A percentile compares a stretch with the other conserved stretches of the same genome.
phyloP scores from a whole-genome alignment of 2,888 invertebrate genomes.

The Trisateles emortualis region DNA sequence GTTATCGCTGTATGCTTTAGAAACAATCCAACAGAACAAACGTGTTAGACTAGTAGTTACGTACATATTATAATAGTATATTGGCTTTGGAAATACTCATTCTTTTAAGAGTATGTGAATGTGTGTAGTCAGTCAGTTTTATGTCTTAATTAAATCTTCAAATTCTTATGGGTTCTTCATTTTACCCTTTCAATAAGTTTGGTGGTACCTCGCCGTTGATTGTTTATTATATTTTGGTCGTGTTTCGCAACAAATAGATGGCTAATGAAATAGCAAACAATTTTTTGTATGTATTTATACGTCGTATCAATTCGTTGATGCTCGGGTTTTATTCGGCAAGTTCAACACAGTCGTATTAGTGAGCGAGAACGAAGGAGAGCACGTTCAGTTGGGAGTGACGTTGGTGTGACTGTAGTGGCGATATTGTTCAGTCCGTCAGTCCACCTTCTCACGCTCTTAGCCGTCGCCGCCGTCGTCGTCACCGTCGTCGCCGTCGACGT shows the following conservation, averaged over 20 bases:
- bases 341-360: slow-evolving; percentile 64
- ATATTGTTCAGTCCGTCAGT: slow-evolving; percentile 68
- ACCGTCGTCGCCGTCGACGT: slow-evolving; percentile 53
- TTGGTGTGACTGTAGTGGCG: slow-evolving; percentile 76
- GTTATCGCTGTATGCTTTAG: slow-evolving; percentile 6
- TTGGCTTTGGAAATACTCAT: not conserved
- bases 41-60: not conserved
- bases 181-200: slow-evolving; percentile 18
- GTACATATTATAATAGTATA: not conserved
- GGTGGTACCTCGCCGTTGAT: slow-evolving; percentile 27
- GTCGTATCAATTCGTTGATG: slow-evolving; percentile 67
- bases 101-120: not conserved
- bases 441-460: slow-evolving; percentile 60
- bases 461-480: slow-evolving; percentile 52
- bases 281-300: slow-evolving; percentile 59
- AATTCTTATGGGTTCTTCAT: not conserved
- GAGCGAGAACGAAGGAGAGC: slow-evolving; percentile 77
- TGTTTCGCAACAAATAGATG: slow-evolving; percentile 64
- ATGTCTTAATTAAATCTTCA: not conserved
- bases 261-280: slow-evolving; percentile 66
- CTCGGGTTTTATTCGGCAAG: slow-evolving; percentile 71
- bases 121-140: no score
- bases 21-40: slow-evolving; percentile 1
- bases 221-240: slow-evolving; percentile 48
- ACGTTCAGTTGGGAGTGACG: slow-evolving; percentile 62